Conservation (phyloP, 2,797 vertebrate genomes). For the Corythornis leucogaster region DNA sequence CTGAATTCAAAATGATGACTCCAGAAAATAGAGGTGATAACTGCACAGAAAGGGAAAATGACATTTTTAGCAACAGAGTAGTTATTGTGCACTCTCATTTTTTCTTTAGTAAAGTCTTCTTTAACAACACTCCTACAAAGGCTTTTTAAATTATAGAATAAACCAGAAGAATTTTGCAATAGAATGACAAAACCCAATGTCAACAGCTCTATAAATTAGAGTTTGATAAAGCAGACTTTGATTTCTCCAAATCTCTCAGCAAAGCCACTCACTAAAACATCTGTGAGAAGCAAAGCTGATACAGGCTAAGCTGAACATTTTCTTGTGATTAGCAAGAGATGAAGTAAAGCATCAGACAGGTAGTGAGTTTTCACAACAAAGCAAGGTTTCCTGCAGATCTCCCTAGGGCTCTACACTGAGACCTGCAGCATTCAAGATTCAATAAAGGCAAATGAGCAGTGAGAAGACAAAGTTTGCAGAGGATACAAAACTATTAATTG, state of each 20-base stretch:
- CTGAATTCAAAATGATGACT: neutral
- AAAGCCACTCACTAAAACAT: neutral
- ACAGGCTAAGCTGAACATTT: neutral
- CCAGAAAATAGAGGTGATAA: neutral
- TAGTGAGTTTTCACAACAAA: neutral
- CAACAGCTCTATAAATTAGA: neutral
- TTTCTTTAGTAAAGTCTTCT: neutral
- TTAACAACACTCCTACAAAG: neutral
- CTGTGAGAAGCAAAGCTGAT: neutral
- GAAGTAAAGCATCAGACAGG: neutral
- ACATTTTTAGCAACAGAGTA: neutral
- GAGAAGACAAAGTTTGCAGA: neutral
- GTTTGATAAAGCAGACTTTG: neutral
- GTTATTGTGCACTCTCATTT: neutral
- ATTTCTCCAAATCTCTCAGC: neutral
- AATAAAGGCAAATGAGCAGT: neutral
- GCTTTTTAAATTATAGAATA: neutral
- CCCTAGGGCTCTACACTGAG: neutral
- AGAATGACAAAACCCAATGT: neutral
- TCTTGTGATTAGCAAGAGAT: neutral
- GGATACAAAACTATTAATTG: neutral
- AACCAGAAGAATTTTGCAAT: neutral
- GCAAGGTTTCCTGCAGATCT: neutral
- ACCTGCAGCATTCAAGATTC: neutral
- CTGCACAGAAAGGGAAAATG: conserved; percentile 27